Percentiles rank a stretch among this genome's conserved stretches.
These are phyloP conservation scores for Cenopis cana DNA, from an alignment of 2,888 invertebrate species.

Conservation along the genomic window DNA sequence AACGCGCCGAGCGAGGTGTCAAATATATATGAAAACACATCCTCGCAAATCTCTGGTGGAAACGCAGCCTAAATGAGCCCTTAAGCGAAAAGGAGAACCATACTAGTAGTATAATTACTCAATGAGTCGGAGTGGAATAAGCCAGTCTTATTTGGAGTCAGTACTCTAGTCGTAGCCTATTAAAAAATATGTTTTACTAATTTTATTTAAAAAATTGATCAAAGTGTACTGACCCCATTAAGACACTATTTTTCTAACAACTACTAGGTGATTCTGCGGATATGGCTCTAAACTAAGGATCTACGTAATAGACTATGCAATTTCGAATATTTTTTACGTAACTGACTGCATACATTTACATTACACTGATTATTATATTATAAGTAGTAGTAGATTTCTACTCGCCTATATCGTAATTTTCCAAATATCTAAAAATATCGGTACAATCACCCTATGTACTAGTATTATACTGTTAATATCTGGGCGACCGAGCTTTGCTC, in stretches of 20 bases:
- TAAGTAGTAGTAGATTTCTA: too few species aligned
- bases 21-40: too few species aligned
- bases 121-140: neutral
- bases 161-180: slow-evolving; percentile 8
- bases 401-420: too few species aligned
- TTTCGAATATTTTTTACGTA: neutral
- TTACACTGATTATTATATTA: too few species aligned
- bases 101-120: neutral
- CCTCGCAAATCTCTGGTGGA: too few species aligned
- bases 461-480: neutral
- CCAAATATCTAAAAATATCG: neutral
- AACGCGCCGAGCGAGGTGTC: too few species aligned
- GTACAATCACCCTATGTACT: slow-evolving; percentile 23
- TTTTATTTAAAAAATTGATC: neutral
- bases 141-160: slow-evolving; percentile 5
- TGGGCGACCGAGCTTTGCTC: too few species aligned
- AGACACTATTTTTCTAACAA: slow-evolving; percentile 3
- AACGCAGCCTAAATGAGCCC: too few species aligned
- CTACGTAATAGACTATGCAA: too few species aligned
- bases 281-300: neutral
- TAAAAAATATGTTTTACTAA: neutral
- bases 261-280: slow-evolving; percentile 21
- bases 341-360: neutral
- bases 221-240: slow-evolving; percentile 4
- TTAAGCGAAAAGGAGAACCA: neutral